phyloP scores from a whole-genome alignment of 2,113 vertebrate species.

The Hippocampus guttulatus region DNA sequence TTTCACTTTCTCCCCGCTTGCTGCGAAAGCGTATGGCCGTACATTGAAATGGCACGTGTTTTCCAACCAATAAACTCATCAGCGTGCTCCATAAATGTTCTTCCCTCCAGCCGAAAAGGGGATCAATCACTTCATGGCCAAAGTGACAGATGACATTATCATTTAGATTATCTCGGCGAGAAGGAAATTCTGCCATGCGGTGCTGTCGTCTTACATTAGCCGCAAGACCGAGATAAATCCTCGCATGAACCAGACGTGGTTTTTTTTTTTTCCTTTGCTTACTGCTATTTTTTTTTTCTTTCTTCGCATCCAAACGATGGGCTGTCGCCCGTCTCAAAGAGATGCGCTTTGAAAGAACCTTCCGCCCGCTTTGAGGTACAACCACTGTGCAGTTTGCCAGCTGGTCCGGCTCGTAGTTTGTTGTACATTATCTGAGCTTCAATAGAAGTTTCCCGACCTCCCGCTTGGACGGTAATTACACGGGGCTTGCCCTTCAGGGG shows the following conservation, averaged over 20 bases:
- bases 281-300: slow-evolving; percentile 17
- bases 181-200: slow-evolving; percentile 78
- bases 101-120: slow-evolving; percentile 54
- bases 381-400: slow-evolving; percentile 94
- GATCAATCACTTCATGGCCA: slow-evolving; percentile 86
- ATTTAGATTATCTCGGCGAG: slow-evolving; percentile 96
- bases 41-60: slow-evolving; percentile 96
- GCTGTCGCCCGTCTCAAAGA: slow-evolving; percentile 40
- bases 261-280: slow-evolving; percentile 26
- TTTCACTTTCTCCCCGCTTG: slow-evolving; percentile 98
- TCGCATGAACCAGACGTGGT: slow-evolving; percentile 41
- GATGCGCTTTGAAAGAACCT: slow-evolving; percentile 56
- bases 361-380: slow-evolving; percentile 76
- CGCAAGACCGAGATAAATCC: slow-evolving; percentile 42
- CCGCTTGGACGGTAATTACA: slow-evolving; percentile 95
- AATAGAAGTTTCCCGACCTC: slow-evolving; percentile 90
- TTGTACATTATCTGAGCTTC: slow-evolving; percentile 84
- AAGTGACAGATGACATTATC: slow-evolving; percentile 97
- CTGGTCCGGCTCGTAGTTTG: slow-evolving; percentile 96
- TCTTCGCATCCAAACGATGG: slow-evolving; percentile 49
- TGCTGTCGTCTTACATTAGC: slow-evolving; percentile 62
- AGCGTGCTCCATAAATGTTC: slow-evolving; percentile 74
- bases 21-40: slow-evolving; percentile 87
- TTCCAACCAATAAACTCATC: slow-evolving; percentile 99
- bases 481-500: slow-evolving; percentile 84